Base-by-base conservation (phyloP, 2,113 vertebrate genomes). In the Scomber colias region DNA sequence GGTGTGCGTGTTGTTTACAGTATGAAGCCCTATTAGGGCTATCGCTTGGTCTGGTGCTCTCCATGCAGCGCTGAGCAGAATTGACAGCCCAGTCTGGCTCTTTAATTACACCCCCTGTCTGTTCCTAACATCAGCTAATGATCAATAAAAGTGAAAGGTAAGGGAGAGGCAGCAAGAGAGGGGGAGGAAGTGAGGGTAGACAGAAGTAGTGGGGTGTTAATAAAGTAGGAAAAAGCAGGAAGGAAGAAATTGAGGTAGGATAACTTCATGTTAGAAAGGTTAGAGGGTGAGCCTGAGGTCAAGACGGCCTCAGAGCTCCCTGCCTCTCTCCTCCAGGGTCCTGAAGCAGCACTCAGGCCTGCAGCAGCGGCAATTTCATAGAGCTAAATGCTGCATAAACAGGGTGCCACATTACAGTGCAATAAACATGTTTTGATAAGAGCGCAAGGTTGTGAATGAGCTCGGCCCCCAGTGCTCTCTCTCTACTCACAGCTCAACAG, bases 1-100 rank as follows among this genome's bases (percentile, higher is more conserved):
- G 92, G 92, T 92, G 91, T 88, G 87, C 91, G 89, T 94, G 92
- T 89, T 93, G 94, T 95, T 94, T 94, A 93, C 92, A 93, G 90
- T 87, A 81, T 86, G 91, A 90, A 85, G 85, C 82, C 90, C 84
- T 93, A 95, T 95, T 95, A 95, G 83, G 84, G 80, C 88, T 83
- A 82, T 87, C 54, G 87, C 86, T 83, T 70, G 87, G 81, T 93
- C 87, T 87, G 78, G 51, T 87, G 88, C 75, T 88, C 90, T 90
- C 82, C 81, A 90, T 74, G 85, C 82, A 80, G 90, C 53, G 12
- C 90, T 92, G 89, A 92, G 84, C 80, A 85, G 87, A 92, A 93
- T 91, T 93, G 94, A 95, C 93, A 92, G 90, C 87, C 84, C 88
- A 71, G 91, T 88, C 86, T 73, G 91, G 87, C 85, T 89, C 92